A percentile compares a stretch with the other conserved stretches of the same genome.
Evolutionary conservation across 1,140 invertebrate genomes (phyloP).

Genomic region (Tetramorium alpestre): DNA sequence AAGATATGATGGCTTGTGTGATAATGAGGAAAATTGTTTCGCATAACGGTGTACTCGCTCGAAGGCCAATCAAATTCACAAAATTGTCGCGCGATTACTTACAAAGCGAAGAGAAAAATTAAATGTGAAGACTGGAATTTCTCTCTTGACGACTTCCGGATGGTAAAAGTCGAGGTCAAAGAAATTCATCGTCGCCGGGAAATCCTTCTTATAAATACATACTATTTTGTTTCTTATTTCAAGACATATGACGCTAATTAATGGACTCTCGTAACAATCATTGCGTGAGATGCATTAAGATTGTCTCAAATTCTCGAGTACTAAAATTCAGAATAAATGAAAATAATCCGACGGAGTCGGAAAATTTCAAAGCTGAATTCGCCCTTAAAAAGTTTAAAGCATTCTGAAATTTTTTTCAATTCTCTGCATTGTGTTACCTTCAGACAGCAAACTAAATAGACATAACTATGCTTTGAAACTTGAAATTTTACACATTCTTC

Average conservation of each 20-base stretch:
- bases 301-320: background rate
- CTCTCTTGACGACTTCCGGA: slow-evolving; percentile 6
- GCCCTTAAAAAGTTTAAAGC: background rate
- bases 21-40: background rate
- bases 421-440: background rate
- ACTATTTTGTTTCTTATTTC: background rate
- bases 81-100: slow-evolving; percentile 39
- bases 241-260: slow-evolving; percentile 3
- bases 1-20: background rate
- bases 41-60: slow-evolving; percentile 4
- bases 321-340: background rate
- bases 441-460: background rate
- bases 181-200: slow-evolving; percentile 18
- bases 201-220: slow-evolving; percentile 11
- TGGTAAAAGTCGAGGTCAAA: slow-evolving; percentile 41
- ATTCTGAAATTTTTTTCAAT: background rate
- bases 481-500: slow-evolving; percentile 10
- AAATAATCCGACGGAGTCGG: background rate
- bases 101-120: background rate
- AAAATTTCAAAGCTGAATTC: background rate
- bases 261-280: background rate
- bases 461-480: background rate
- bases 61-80: slow-evolving; percentile 19
- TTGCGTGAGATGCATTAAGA: background rate
- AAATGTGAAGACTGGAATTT: background rate